Conservation (phyloP, 2,113 vertebrate genomes). For the Stomatorhinus ivindoensis region DNA sequence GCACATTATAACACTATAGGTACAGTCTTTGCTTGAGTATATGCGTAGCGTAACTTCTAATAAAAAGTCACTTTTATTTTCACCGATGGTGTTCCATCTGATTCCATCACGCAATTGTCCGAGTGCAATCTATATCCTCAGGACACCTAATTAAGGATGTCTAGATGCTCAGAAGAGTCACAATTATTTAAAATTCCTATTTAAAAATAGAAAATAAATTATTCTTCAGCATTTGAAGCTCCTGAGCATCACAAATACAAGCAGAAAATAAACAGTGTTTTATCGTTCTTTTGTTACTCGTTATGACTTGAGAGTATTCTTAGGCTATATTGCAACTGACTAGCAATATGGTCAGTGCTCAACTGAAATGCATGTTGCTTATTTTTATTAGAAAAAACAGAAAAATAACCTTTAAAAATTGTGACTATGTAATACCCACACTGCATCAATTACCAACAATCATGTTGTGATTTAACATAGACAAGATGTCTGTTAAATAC, state of each 20-base stretch:
- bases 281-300: background rate
- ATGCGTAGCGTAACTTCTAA: background rate
- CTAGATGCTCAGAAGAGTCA: constrained; percentile 1
- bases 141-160: background rate
- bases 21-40: background rate
- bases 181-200: background rate
- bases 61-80: constrained; percentile 1
- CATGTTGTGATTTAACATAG: background rate
- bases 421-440: background rate
- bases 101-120: background rate
- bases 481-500: background rate
- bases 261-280: background rate
- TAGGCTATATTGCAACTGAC: background rate
- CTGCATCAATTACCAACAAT: background rate
- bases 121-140: background rate
- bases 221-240: background rate
- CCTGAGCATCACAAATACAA: background rate
- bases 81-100: background rate
- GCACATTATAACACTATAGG: background rate
- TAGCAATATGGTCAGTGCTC: background rate
- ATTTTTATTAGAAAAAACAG: background rate
- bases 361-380: background rate
- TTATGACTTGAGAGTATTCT: background rate
- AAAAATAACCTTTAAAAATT: background rate
- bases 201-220: background rate